Evolutionary conservation across 2,113 vertebrate species (phyloP).

Genomic region (Alectura lathami): DNA sequence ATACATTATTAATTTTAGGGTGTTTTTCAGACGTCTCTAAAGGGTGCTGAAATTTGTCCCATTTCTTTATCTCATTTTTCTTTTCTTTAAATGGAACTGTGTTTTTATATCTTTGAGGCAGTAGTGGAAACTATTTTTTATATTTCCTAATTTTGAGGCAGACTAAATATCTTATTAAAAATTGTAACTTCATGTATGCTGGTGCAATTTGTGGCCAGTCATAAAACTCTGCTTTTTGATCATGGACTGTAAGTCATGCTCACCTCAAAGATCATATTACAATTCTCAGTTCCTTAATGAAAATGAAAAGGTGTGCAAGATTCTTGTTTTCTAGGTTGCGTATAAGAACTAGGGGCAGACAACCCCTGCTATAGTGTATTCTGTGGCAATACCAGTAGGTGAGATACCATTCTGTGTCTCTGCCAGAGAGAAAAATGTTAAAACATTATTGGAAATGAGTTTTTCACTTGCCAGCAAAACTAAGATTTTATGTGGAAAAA

Average conservation of each 20-base stretch:
- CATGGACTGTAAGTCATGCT: not conserved
- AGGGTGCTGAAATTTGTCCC: not conserved
- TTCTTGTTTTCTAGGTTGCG: not conserved
- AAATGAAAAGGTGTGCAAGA: not conserved
- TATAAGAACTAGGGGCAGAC: not conserved
- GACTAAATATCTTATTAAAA: not conserved
- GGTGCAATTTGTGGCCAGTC: not conserved
- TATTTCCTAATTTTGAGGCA: not conserved
- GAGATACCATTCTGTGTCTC: not conserved
- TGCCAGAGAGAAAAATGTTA: not conserved
- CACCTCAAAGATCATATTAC: not conserved
- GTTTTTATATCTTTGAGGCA: not conserved
- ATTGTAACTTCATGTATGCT: not conserved
- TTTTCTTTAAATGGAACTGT: not conserved
- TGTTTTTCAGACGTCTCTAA: not conserved
- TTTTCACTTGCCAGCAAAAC: not conserved
- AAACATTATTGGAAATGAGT: not conserved
- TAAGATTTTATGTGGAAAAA: constrained; percentile 1
- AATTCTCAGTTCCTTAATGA: not conserved
- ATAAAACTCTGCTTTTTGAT: not conserved
- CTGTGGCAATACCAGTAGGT: not conserved
- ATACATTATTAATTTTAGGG: not conserved
- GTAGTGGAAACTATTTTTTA: not conserved
- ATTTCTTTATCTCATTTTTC: not conserved
- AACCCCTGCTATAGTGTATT: not conserved